Base-by-base conservation (phyloP, 2,888 invertebrate species). In the Prenolepis imparis region DNA sequence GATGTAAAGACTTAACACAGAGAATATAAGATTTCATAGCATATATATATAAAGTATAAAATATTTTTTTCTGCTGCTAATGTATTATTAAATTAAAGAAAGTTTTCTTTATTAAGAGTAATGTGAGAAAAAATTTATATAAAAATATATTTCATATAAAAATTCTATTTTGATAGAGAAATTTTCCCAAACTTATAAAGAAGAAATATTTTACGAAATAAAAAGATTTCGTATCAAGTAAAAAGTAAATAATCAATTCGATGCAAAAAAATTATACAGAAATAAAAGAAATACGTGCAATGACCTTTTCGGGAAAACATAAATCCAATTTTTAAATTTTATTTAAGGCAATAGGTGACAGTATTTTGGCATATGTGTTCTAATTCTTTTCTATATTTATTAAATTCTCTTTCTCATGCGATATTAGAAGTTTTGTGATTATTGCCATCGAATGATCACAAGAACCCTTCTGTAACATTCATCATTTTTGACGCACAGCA, bases 401-500 rank as follows among this genome's bases (percentile, higher is more conserved):
- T 66, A 59, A 68, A 78, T 68, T 70, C 70, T 59, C 44, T n/a
- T 48, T 59, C 44, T n/a, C 24, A 15, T 18, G 44, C 44, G n/a
- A 36, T 61, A 80, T 80, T 80, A 80, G 48, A 80, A 80, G 48
- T 70, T 55, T 52, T 15, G 12, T 12, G n/a, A 15, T n/a, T 32
- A 78, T 78, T 78, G 59, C 68, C 68, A 32, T 67, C 68, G 68
- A 59, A 78, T 44, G 44, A 48, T 32, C 78, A 41, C 59, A 44
- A 48, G 59, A 67, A 70, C 12, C 24, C 59, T 70, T 70, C 44
- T 12, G 21, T 36, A 48, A 80, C 78, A 70, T 80, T 68, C 44
- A 80, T 80, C 78, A 80, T 80, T 18, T 36, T 70, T 80, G 78
- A 80, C 57, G 44, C 36, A 18, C 66, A 41, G 41, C 70, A 36